Percentiles rank a stretch among this genome's conserved stretches.
Evolutionary conservation across 2,797 vertebrate species (phyloP).

Genomic region (Cuculus canorus): DNA sequence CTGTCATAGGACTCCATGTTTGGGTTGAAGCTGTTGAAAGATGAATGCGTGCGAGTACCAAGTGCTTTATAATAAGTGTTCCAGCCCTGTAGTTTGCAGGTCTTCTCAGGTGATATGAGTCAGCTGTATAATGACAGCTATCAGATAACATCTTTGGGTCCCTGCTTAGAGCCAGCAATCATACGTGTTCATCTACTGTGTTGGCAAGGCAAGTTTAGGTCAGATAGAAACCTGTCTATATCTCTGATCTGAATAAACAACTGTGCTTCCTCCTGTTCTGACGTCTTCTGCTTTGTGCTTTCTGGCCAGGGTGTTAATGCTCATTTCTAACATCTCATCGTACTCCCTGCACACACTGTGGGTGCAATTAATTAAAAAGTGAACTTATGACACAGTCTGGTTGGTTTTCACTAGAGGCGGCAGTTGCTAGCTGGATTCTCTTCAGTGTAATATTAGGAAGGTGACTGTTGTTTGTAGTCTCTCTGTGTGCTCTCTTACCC

Average conservation of each 20-base stretch:
- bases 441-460: not conserved
- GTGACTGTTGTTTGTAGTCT: not conserved
- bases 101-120: conserved; percentile 38
- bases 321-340: not conserved
- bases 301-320: not conserved
- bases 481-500: not conserved
- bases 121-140: conserved; percentile 18
- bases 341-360: not conserved
- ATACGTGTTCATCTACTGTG: not conserved
- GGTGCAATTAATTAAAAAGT: not conserved
- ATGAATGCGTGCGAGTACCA: not conserved
- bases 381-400: not conserved
- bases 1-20: not conserved
- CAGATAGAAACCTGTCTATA: conserved; percentile 5
- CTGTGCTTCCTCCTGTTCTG: not conserved
- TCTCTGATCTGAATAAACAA: not conserved
- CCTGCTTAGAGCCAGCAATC: conserved; percentile 22
- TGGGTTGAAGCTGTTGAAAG: not conserved
- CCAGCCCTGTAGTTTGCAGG: conserved; percentile 4
- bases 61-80: not conserved
- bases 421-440: conserved; percentile 3
- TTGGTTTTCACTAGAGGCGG: not conserved
- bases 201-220: conserved; percentile 32
- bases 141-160: conserved; percentile 39
- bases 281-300: not conserved